Evolutionary conservation across 2,888 invertebrate species (phyloP).

Genomic region (Rutpela maculata): DNA sequence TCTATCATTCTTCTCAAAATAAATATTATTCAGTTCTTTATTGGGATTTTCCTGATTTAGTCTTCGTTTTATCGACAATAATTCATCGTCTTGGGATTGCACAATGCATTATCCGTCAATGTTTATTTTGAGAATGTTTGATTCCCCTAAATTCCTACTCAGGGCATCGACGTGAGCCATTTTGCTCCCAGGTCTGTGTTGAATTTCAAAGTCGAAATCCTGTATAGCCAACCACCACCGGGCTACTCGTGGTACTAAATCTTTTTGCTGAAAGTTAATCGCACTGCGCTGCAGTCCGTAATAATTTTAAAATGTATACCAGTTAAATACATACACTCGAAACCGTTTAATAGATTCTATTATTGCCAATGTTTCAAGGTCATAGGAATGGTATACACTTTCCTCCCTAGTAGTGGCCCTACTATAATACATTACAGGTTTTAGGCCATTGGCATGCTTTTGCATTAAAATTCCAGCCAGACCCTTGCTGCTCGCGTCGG

Average conservation of each 20-base stretch:
- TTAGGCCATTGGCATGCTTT: background rate
- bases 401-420: slow-evolving; percentile 41
- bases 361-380: slow-evolving; percentile 58
- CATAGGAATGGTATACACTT: slow-evolving; percentile 51
- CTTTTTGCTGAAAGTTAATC: slow-evolving; percentile 50
- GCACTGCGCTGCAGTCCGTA: slow-evolving; percentile 56
- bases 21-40: slow-evolving; percentile 26
- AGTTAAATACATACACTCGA: slow-evolving; percentile 48
- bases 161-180: slow-evolving; percentile 56
- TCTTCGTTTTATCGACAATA: slow-evolving; percentile 37
- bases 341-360: slow-evolving; percentile 55
- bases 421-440: slow-evolving; percentile 50
- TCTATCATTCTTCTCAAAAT: slow-evolving; percentile 41
- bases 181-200: slow-evolving; percentile 46
- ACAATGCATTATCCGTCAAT: slow-evolving; percentile 44
- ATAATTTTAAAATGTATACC: slow-evolving; percentile 53
- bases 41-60: background rate
- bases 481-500: slow-evolving; percentile 41
- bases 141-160: slow-evolving; percentile 52
- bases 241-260: slow-evolving; percentile 51
- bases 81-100: slow-evolving; percentile 50
- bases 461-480: slow-evolving; percentile 44
- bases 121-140: background rate
- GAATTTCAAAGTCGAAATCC: slow-evolving; percentile 46
- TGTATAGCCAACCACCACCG: slow-evolving; percentile 54